Evolutionary conservation across 2,888 invertebrate species (phyloP), one percentile per base, ranked within the genome.

Genomic region (Ischnura elegans): DNA sequence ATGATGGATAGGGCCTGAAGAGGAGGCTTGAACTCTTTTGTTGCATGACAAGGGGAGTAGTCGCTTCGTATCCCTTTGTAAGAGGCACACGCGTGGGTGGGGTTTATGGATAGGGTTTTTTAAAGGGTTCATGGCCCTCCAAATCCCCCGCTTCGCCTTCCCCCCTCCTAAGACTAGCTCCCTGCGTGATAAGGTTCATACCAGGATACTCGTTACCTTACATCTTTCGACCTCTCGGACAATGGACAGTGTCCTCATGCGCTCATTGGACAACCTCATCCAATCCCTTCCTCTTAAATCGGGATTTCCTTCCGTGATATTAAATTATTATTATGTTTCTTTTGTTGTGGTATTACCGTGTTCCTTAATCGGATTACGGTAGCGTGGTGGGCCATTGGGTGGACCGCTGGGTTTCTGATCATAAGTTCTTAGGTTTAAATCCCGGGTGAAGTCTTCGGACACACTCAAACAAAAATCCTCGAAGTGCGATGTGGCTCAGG

Each of bases 171-270:
- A 36, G 29, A 21, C 76, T 10, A 36, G 36, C 10, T 16, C 36
- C n/a, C 76, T 16, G 36, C 29, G 10, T 36, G 76, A 76, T 76
- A 36, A 36, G 76, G 36, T 76, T 76, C 2, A 36, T 10, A 13
- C 76, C 25, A 10, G 76, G 36, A 36, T 10, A 36, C 36, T 19
- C 25, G 36, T 36, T 76, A 51, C 25, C 1, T 10, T 76, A 76
- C 36, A 76, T 76, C 13, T 76, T 76, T 76, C 76, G 76, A 76
- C 76, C 76, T 76, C 76, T 76, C 76, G 76, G 36, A 76, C 76
- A 76, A 76, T 76, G n/a, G 76, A 76, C 16, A 13, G 0, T 76
- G 76, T 25, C 76, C 36, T 76, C 36, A 10, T 76, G 4, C 36
- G 25, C 76, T 10, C 76, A 10, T n/a, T 61, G 51, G 13, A 5